These are phyloP conservation scores for Drosophila sordidula DNA, from an alignment of 2,888 invertebrate genomes.

Conservation along the genomic window DNA sequence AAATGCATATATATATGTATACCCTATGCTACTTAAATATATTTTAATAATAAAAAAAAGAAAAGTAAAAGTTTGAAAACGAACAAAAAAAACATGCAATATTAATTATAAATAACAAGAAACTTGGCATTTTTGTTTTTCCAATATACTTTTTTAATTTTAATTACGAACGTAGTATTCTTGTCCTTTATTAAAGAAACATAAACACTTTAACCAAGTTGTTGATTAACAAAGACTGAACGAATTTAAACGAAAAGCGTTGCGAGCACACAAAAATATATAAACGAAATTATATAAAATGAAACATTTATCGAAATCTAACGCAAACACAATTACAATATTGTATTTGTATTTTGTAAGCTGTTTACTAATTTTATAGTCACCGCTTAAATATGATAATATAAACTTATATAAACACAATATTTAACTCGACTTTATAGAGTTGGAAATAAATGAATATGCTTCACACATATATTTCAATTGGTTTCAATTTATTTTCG, in stretches of 20 bases:
- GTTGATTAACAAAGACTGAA: slow-evolving; percentile 77
- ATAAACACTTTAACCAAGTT: slow-evolving; percentile 59
- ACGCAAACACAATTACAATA: slow-evolving; percentile 26
- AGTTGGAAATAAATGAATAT: slow-evolving; percentile 37
- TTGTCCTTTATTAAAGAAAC: slow-evolving; percentile 30
- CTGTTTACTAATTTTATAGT: slow-evolving; percentile 63
- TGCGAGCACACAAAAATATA: slow-evolving; percentile 21
- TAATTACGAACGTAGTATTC: slow-evolving; percentile 24
- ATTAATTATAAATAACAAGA: slow-evolving; percentile 44
- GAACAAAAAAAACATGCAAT: slow-evolving; percentile 42
- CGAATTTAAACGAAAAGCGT: slow-evolving; percentile 58
- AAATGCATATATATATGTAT: slow-evolving; percentile 6
- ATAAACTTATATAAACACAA: slow-evolving; percentile 34
- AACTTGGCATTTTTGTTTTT: slow-evolving; percentile 28
- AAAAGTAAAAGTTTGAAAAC: slow-evolving; percentile 25
- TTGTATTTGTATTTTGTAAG: slow-evolving; percentile 67
- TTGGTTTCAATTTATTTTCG: slow-evolving; percentile 20
- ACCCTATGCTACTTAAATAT: slow-evolving; percentile 41
- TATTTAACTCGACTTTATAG: slow-evolving; percentile 29
- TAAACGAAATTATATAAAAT: slow-evolving; percentile 17
- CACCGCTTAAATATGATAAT: slow-evolving; percentile 58
- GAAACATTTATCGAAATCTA: slow-evolving; percentile 38
- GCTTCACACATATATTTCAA: slow-evolving; percentile 28
- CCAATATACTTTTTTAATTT: slow-evolving; percentile 21
- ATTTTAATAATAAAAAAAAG: slow-evolving; percentile 58